These are phyloP conservation scores for Conus canariensis DNA, from an alignment of 2,888 invertebrate species.

Conservation along the genomic window DNA sequence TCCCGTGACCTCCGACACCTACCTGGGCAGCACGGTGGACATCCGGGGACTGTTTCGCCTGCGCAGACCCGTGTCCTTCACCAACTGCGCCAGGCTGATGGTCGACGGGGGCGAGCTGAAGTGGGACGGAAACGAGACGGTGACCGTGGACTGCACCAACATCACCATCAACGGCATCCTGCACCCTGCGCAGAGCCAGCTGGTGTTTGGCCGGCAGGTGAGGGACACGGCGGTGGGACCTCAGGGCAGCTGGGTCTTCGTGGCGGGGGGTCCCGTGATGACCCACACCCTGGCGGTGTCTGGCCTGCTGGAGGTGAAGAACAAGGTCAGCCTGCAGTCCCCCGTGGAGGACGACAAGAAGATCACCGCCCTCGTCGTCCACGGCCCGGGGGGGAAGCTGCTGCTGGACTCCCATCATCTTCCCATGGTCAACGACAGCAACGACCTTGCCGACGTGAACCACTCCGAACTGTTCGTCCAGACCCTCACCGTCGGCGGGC, in stretches of 20 bases:
- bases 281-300: constrained; percentile 52
- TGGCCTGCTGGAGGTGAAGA: constrained; percentile 56
- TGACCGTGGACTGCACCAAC: constrained; percentile 55
- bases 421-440: constrained; percentile 41
- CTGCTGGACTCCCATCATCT: constrained; percentile 48
- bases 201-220: constrained; percentile 51
- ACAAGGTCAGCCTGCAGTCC: constrained; percentile 56
- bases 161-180: constrained; percentile 60
- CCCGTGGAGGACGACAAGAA: constrained; percentile 48
- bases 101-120: constrained; percentile 51
- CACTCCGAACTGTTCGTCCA: constrained; percentile 53
- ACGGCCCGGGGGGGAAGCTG: constrained; percentile 52
- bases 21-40: constrained; percentile 54
- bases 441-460: constrained; percentile 31
- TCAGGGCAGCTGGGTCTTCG: constrained; percentile 53
- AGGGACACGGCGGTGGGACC: constrained; percentile 52
- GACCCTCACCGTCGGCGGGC: constrained; percentile 54
- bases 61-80: constrained; percentile 52
- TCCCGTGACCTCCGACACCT: constrained; percentile 50
- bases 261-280: constrained; percentile 53
- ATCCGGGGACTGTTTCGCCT: constrained; percentile 56
- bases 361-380: constrained; percentile 51
- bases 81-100: constrained; percentile 52
- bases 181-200: constrained; percentile 35
- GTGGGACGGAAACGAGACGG: constrained; percentile 52